phyloP scores from a whole-genome alignment of 2,113 vertebrate genomes.

The Daboia siamensis region DNA sequence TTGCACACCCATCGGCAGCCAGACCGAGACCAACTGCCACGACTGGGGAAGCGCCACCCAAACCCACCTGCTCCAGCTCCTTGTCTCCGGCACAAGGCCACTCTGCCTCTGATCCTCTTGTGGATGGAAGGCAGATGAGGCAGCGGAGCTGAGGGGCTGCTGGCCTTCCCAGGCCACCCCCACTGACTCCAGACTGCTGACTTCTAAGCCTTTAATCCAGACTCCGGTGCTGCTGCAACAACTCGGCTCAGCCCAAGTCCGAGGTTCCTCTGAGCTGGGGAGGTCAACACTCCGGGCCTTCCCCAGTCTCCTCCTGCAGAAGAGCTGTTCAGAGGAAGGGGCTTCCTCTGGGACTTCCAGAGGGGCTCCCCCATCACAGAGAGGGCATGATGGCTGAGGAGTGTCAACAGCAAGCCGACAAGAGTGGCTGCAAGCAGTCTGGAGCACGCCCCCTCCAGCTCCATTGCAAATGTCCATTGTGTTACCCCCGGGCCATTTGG shows the following conservation, averaged over 20 bases:
- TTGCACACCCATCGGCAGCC: fast-evolving
- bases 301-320: conserved; percentile 63
- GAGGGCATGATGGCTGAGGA: conserved; percentile 40
- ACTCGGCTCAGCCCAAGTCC: conserved; percentile 67
- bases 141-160: conserved; percentile 36
- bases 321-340: conserved; percentile 27
- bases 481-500: conserved; percentile 56
- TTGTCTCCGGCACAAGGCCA: conserved; percentile 43
- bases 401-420: conserved; percentile 34
- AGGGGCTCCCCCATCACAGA: conserved; percentile 56
- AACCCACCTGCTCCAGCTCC: conserved; percentile 72
- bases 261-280: conserved; percentile 63
- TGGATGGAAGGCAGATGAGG: conserved; percentile 33
- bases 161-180: conserved; percentile 56
- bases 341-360: conserved; percentile 44
- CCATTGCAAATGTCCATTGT: conserved; percentile 36
- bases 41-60: neutral
- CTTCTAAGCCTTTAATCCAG: conserved; percentile 78
- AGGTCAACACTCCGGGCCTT: conserved; percentile 81
- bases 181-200: conserved; percentile 72
- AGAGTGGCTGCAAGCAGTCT: neutral
- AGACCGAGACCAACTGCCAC: fast-evolving
- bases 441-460: conserved; percentile 20
- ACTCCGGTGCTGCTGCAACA: conserved; percentile 71
- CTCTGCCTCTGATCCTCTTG: conserved; percentile 59